phyloP scores from a whole-genome alignment of 2,113 vertebrate species.

The Marmota flaviventris region DNA sequence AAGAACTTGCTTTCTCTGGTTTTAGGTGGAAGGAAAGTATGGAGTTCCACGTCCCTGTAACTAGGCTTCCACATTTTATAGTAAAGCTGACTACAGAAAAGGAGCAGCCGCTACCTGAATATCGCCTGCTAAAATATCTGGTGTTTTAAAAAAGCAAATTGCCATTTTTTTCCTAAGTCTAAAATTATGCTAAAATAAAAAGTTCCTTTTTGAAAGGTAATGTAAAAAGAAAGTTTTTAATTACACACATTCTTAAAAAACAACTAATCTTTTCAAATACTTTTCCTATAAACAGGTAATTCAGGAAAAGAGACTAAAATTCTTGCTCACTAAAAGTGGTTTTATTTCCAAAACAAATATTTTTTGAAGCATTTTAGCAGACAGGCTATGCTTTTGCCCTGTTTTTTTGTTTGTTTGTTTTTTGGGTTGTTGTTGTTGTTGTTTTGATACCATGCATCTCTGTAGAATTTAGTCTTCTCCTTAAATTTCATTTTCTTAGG shows the following conservation, averaged over 20 bases:
- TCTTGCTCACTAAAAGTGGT: slow-evolving; percentile 46
- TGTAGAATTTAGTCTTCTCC: slow-evolving; percentile 25
- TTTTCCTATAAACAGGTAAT: slow-evolving; percentile 74
- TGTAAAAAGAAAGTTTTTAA: slow-evolving; percentile 30
- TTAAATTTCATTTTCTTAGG: slow-evolving; percentile 45
- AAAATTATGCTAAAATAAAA: slow-evolving; percentile 55
- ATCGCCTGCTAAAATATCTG: slow-evolving; percentile 45
- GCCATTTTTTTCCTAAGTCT: slow-evolving; percentile 4
- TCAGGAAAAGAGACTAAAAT: slow-evolving; percentile 46
- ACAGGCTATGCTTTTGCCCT: slow-evolving; percentile 54
- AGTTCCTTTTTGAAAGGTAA: slow-evolving; percentile 6
- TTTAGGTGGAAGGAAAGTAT: background rate
- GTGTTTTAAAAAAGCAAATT: slow-evolving; percentile 24
- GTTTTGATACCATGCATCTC: background rate
- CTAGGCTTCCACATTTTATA: slow-evolving; percentile 7
- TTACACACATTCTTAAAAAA: slow-evolving; percentile 68
- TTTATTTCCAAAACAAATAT: slow-evolving; percentile 77
- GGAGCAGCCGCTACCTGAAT: background rate
- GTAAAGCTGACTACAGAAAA: background rate
- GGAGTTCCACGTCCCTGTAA: background rate
- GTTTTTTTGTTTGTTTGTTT: background rate
- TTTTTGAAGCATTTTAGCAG: slow-evolving; percentile 76
- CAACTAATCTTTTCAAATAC: slow-evolving; percentile 66
- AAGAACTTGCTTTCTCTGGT: background rate
- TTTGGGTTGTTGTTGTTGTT: background rate